Conservation (phyloP, 1,140 invertebrate genomes). For the Neuroterus valhalla region DNA sequence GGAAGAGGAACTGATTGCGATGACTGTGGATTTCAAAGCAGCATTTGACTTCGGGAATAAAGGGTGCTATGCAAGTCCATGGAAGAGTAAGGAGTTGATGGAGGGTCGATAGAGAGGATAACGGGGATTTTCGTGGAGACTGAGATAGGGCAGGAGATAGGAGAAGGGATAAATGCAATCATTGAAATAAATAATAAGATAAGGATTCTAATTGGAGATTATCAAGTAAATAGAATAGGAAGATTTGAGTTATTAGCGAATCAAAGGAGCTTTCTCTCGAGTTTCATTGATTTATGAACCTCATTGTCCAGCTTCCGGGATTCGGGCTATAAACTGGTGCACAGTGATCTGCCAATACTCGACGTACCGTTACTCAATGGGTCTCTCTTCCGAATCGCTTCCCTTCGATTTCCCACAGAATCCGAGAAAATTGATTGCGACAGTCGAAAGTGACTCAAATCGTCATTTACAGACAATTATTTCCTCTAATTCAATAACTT, state of each 20-base stretch:
- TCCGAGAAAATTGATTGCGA: slow-evolving; percentile 27
- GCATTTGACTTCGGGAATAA: too few species aligned
- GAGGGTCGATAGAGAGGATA: too few species aligned
- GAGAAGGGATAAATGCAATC: not conserved
- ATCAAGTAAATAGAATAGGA: not conserved
- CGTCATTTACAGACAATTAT: slow-evolving; percentile 27
- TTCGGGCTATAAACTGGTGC: slow-evolving; percentile 21
- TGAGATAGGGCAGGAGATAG: too few species aligned
- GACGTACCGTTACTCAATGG: slow-evolving; percentile 26
- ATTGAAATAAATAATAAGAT: not conserved
- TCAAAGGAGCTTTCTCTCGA: slow-evolving; percentile 1
- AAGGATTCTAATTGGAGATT: not conserved
- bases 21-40: too few species aligned
- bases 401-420: slow-evolving; percentile 34
- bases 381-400: slow-evolving; percentile 17
- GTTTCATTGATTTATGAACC: slow-evolving; percentile 36
- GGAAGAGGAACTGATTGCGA: too few species aligned
- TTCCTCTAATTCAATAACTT: slow-evolving; percentile 30
- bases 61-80: too few species aligned
- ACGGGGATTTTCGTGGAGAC: too few species aligned
- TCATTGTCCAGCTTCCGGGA: slow-evolving; percentile 35
- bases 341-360: slow-evolving; percentile 32
- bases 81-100: too few species aligned
- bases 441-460: slow-evolving; percentile 17
- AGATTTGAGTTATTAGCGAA: slow-evolving; percentile 38